These are phyloP conservation scores for Anolis apletophallus DNA, from an alignment of 2,797 vertebrate genomes.

Conservation along the genomic window DNA sequence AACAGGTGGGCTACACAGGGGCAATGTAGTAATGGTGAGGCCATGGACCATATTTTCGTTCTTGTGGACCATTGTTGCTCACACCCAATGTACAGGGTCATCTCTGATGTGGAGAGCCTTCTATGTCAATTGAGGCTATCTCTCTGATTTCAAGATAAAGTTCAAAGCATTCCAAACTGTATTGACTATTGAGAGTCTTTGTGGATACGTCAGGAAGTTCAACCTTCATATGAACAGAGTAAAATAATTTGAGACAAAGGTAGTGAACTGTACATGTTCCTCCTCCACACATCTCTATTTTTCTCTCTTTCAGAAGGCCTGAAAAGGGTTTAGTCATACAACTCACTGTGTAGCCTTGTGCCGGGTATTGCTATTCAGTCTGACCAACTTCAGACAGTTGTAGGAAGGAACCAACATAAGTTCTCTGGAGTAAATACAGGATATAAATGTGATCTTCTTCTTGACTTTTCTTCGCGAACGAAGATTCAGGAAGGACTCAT, in stretches of 20 bases:
- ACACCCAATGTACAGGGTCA: not conserved
- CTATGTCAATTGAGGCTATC: not conserved
- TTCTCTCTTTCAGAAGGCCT: not conserved
- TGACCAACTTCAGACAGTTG: not conserved
- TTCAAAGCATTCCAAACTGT: too few species aligned
- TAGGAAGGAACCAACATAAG: not conserved
- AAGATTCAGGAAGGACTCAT: too few species aligned
- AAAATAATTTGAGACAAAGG: not conserved
- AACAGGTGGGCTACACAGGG: too few species aligned
- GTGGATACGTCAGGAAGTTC: not conserved
- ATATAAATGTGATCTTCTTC: not conserved
- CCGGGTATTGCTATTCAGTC: not conserved
- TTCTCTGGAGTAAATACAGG: not conserved
- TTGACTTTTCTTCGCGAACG: too few species aligned
- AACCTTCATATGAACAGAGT: not conserved
- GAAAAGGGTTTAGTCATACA: not conserved
- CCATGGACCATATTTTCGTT: too few species aligned
- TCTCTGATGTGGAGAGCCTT: not conserved
- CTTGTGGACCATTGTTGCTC: not conserved
- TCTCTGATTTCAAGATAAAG: not conserved
- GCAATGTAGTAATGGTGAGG: too few species aligned
- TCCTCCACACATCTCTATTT: not conserved
- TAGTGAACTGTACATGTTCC: too few species aligned
- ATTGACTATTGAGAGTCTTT: too few species aligned
- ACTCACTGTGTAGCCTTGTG: not conserved